Evolutionary conservation across 2,113 vertebrate species (phyloP).

Genomic region (Corydoras sp.): DNA sequence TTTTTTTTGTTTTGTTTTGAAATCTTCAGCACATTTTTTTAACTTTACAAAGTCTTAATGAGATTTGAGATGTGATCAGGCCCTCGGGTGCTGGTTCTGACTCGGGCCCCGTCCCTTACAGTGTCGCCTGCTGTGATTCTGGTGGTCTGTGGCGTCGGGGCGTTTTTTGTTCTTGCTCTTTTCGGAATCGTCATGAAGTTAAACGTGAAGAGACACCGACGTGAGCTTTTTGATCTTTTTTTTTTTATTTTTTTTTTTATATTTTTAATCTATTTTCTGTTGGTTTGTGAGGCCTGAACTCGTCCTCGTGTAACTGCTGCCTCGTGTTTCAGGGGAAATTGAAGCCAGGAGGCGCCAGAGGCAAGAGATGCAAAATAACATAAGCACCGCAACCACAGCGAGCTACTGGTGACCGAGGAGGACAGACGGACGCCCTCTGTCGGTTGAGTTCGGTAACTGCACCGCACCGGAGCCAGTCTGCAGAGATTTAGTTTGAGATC

Average conservation of each 20-base stretch:
- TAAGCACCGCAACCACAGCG: background rate
- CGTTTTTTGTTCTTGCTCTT: conserved; percentile 42
- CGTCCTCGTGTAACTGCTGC: background rate
- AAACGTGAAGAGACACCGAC: conserved; percentile 46
- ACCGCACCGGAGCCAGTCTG: no score
- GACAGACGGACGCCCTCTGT: background rate
- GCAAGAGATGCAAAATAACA: background rate
- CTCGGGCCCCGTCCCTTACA: background rate
- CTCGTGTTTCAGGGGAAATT: conserved; percentile 11
- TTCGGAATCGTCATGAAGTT: conserved; percentile 51
- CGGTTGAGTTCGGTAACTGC: no score
- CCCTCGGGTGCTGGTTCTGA: background rate
- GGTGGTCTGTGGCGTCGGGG: conserved; percentile 48
- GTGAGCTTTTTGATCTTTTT: conserved; percentile 36
- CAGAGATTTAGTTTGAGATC: no score
- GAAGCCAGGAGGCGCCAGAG: conserved; percentile 45
- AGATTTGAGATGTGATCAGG: no score
- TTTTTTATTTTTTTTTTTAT: background rate
- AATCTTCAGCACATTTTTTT: no score
- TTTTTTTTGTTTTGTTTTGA: no score
- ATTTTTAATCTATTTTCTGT: no score
- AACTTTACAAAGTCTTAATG: no score
- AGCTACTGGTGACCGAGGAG: conserved; percentile 18
- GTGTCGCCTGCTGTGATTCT: background rate
- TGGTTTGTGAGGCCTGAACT: no score